Conservation (phyloP, 1,140 invertebrate genomes). For the Lanistes nyassanus region DNA sequence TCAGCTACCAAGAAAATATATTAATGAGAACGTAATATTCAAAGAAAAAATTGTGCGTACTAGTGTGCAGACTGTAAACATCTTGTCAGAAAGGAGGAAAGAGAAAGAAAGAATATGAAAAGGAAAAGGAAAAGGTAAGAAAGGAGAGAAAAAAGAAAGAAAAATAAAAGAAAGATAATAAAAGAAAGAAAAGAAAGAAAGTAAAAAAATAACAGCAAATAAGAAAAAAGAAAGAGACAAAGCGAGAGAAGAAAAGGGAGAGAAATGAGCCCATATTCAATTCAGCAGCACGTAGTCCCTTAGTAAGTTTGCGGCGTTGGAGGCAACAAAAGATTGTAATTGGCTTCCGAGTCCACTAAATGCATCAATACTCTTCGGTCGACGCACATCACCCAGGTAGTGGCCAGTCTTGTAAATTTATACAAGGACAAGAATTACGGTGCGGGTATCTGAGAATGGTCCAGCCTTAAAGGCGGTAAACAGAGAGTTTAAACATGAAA, state of each 20-base stretch:
- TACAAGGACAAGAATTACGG: too few species aligned
- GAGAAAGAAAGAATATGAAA: constrained; percentile 1
- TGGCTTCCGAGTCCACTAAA: too few species aligned
- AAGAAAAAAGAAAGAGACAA: background rate
- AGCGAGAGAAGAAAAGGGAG: constrained; percentile 2
- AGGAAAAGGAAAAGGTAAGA: background rate
- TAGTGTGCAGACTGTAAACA: background rate
- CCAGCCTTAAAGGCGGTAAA: too few species aligned
- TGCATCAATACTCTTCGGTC: too few species aligned
- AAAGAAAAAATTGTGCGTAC: background rate
- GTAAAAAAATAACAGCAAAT: background rate
- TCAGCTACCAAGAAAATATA: background rate
- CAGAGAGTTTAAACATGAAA: too few species aligned
- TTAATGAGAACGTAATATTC: background rate
- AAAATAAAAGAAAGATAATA: background rate
- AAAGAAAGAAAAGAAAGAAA: constrained; percentile 2
- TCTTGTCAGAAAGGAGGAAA: background rate
- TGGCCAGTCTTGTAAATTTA: too few species aligned
- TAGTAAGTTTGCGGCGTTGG: background rate
- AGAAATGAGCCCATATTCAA: background rate
- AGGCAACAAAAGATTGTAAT: too few species aligned
- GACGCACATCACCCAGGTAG: too few species aligned
- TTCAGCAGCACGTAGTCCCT: background rate
- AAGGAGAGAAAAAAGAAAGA: background rate
- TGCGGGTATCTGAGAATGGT: too few species aligned